Percentiles rank a stretch among this genome's conserved stretches.
phyloP scores from a whole-genome alignment of 2,888 invertebrate genomes.

The Synanthedon andrenaeformis region DNA sequence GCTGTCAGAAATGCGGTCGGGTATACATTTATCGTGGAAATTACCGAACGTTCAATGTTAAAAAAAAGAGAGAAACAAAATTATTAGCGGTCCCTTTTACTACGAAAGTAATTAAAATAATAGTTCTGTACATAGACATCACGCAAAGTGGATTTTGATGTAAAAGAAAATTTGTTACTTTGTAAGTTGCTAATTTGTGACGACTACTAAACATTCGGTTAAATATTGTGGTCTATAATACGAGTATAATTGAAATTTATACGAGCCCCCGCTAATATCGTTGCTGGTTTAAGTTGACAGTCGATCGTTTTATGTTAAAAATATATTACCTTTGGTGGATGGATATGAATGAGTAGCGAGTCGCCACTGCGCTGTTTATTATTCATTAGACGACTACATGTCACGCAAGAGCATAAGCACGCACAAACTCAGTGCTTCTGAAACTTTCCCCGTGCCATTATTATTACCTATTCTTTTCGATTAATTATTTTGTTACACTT shows the following conservation, averaged over 20 bases:
- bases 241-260: conserved; percentile 20
- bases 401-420: conserved; percentile 60
- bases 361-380: conserved; percentile 62
- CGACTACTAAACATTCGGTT: conserved; percentile 1
- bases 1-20: conserved; percentile 21
- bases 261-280: conserved; percentile 32
- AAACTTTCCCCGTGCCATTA: conserved; percentile 40
- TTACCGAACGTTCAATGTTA: conserved; percentile 30
- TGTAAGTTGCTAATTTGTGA: conserved; percentile 16
- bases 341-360: conserved; percentile 63
- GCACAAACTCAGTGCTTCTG: conserved; percentile 54
- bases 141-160: conserved; percentile 48
- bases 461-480: conserved; percentile 16
- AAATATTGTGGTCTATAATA: not conserved
- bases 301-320: conserved; percentile 50
- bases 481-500: conserved; percentile 6
- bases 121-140: conserved; percentile 40
- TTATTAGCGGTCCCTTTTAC: conserved; percentile 42
- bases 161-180: conserved; percentile 29
- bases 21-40: conserved; percentile 31
- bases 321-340: conserved; percentile 56
- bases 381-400: conserved; percentile 64
- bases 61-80: conserved; percentile 25
- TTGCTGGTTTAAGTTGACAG: conserved; percentile 35
- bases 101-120: conserved; percentile 65